Base-by-base conservation (phyloP, 2,888 invertebrate species). In the Xanthia togata region DNA sequence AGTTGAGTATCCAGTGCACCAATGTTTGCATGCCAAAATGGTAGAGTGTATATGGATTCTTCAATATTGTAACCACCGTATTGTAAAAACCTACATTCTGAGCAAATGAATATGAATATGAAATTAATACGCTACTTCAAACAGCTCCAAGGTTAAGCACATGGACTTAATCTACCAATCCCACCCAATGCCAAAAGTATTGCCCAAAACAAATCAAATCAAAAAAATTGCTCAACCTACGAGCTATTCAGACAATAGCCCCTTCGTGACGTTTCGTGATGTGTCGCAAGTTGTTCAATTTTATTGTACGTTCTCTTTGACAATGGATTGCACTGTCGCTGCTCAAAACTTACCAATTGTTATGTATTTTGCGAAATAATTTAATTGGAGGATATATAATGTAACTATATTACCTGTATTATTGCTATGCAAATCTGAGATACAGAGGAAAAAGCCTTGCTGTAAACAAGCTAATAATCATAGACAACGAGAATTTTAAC, bases 261-360 rank as follows among this genome's bases (percentile, higher is more conserved):
- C 47, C 70, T 73, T 82, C 88, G 78, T 88, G 87, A 82, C 87
- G 82, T 79, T 79, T 82, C 78, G 47, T 60, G 63, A 55, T 14
- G 57, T 87, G 74, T 78, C 74, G 70, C 72, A 87, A 87, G 64
- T 64, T 14, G 75, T 85, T 84, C 88, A 89, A 88, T 91, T 91
- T 91, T 88, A 87, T 87, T 91, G 86, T 79, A 64, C 76, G 50
- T 72, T 50, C 50, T 78, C 87, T 91, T 88, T 90, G 91, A 91
- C 91, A 91, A 91, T 91, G 81, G 90, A 78, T 90, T 91, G 90
- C 89, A 87, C 65, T 84, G 82, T 79, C 72, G 77, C 78, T 75
- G 20, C 53, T 83, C 60, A 64, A 81, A 83, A 83, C 76, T 75
- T 78, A 80, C 76, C 73, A 81, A 80, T 83, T 83, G 73, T 76